Evolutionary conservation across 2,888 invertebrate genomes (phyloP).

Genomic region (Augochlorella aurata): DNA sequence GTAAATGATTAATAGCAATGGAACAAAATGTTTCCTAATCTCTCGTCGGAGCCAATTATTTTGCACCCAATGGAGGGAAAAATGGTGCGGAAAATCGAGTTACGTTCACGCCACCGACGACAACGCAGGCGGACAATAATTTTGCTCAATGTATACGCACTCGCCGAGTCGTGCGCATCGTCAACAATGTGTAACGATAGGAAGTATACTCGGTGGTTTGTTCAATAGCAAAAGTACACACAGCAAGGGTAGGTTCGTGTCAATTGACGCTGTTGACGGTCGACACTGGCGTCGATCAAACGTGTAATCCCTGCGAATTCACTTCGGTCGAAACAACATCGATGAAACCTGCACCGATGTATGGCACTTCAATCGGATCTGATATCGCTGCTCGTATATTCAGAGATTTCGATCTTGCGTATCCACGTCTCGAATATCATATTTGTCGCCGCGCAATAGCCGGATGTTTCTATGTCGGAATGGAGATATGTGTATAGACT

Average conservation of each 20-base stretch:
- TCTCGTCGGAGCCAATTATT: not conserved
- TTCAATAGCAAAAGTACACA: constrained; percentile 3
- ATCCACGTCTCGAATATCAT: not conserved
- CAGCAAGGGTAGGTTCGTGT: not conserved
- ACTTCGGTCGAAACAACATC: not conserved
- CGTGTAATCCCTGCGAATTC: constrained; percentile 2
- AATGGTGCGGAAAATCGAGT: constrained; percentile 1
- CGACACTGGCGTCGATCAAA: constrained; percentile 1
- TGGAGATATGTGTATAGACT: not conserved
- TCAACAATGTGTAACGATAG: constrained; percentile 7
- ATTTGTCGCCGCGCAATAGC: not conserved
- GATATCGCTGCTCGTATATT: not conserved
- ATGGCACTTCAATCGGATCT: not conserved
- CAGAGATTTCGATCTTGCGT: not conserved
- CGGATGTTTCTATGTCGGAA: not conserved
- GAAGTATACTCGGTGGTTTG: constrained; percentile 7
- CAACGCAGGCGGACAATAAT: not conserved
- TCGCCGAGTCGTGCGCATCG: not conserved
- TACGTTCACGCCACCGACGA: not conserved
- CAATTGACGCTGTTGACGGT: constrained; percentile 2
- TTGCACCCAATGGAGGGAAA: not conserved
- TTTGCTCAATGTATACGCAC: not conserved
- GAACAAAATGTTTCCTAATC: not conserved
- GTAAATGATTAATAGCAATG: too few species aligned
- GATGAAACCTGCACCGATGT: not conserved